Conservation (phyloP, 1,140 invertebrate genomes). For the Diprion similis region DNA sequence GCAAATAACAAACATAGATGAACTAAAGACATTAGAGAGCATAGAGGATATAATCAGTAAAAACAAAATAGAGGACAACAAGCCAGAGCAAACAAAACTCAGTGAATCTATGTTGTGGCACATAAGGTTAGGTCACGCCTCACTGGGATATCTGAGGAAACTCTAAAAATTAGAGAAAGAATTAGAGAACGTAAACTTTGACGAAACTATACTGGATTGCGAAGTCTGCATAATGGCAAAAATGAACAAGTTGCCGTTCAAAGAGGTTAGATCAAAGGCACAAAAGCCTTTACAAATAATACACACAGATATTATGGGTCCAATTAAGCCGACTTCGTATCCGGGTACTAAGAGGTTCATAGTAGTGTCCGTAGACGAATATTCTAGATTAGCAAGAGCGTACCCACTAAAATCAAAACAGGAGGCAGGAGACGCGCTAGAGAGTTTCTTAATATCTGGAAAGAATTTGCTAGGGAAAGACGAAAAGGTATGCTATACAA, state of each 20-base stretch:
- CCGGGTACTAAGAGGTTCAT: conserved; percentile 26
- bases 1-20: conserved; percentile 3
- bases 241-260: conserved; percentile 33
- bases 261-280: conserved; percentile 25
- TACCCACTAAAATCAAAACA: conserved; percentile 26
- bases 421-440: conserved; percentile 21
- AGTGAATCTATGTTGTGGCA: conserved; percentile 37
- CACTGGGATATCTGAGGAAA: conserved; percentile 31
- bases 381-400: conserved; percentile 24
- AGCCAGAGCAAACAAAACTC: conserved; percentile 12
- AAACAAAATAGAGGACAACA: too few species aligned
- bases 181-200: conserved; percentile 33
- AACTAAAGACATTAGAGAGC: background rate
- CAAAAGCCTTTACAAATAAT: conserved; percentile 24
- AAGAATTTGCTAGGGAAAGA: conserved; percentile 26
- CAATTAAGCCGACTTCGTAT: conserved; percentile 24
- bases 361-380: conserved; percentile 22
- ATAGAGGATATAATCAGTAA: too few species aligned
- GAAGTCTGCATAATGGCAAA: conserved; percentile 33
- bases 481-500: conserved; percentile 31
- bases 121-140: conserved; percentile 35
- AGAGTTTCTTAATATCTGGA: conserved; percentile 19
- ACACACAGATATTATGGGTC: conserved; percentile 29
- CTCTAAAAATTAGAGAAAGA: conserved; percentile 31
- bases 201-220: conserved; percentile 32